Base-by-base conservation (phyloP, 2,113 vertebrate genomes). In the Cynoglossus semilaevis region DNA sequence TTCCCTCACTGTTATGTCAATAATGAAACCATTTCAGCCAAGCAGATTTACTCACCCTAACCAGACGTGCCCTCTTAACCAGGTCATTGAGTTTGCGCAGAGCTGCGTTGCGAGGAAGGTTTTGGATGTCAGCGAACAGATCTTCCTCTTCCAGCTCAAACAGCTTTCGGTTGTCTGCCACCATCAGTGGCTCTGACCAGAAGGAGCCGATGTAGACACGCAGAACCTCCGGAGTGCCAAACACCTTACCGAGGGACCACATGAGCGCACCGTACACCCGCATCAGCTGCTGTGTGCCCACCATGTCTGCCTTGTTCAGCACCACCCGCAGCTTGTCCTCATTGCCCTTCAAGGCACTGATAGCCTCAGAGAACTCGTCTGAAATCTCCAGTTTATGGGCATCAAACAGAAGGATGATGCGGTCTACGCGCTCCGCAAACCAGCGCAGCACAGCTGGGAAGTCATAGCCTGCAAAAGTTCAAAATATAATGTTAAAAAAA, bases 311-410 rank as follows among this genome's bases (percentile, higher is more conserved):
- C 76, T 97, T 97, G 92, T 97, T 97, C 47, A 97, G 92, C 47
- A 97, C 95, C 72, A 97, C 95, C 0, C 95, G 93, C 73, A 97
- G 91, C 85, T 97, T 97, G 88, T 97, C 95, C 83, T 97, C 95
- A 22, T 97, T 92, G 75, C 95, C 95, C 4, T 89, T 91, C 22
- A 97, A 88, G 16, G 95, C 94, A 0, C 89, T 86, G 41, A 97
- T 96, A 77, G 94, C 95, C 78, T 94, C 95, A 0, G 94, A 90
- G 81, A 97, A 95, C 89, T 97, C 95, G 0, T 97, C 95, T 0
- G 95, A 97, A 70, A 97, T 96, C 90, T 97, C 95, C 83, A 97
- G 87, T 72, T 97, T 97, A 67, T 97, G 95, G 15, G 95, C 94
- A 0, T 97, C 95, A 4, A 97, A 97, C 8, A 97, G 92, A 14